Evolutionary conservation across 2,113 vertebrate species (phyloP).

Genomic region (Xiphorhynchus elegans): DNA sequence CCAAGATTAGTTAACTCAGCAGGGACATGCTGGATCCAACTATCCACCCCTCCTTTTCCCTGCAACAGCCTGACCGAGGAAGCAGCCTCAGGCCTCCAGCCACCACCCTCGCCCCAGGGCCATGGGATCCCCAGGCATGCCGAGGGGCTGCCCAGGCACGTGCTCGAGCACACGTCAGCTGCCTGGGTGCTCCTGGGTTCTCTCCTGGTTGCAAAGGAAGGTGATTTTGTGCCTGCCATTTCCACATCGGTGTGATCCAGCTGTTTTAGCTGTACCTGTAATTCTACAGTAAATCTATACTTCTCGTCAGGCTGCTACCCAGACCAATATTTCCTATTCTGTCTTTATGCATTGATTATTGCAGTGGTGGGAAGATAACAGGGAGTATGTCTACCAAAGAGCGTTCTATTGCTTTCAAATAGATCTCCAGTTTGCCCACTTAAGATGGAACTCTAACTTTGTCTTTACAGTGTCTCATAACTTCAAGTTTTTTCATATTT

Average conservation of each 20-base stretch:
- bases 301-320: neutral
- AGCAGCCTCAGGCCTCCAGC: neutral
- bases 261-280: neutral
- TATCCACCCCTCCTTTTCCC: neutral
- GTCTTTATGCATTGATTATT: neutral
- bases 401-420: neutral
- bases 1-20: neutral
- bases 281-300: neutral
- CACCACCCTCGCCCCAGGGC: neutral
- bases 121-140: neutral
- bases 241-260: neutral
- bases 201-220: neutral
- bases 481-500: neutral
- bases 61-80: neutral
- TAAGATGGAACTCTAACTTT: neutral
- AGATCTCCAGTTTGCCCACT: neutral
- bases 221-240: neutral
- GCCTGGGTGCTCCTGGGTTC: neutral
- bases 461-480: neutral
- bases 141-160: neutral
- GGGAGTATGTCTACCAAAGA: neutral
- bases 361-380: neutral
- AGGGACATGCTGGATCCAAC: neutral
- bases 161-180: neutral
- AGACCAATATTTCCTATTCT: neutral